Conservation (phyloP, 2,888 invertebrate species). For the Eristalinus sepulchralis region DNA sequence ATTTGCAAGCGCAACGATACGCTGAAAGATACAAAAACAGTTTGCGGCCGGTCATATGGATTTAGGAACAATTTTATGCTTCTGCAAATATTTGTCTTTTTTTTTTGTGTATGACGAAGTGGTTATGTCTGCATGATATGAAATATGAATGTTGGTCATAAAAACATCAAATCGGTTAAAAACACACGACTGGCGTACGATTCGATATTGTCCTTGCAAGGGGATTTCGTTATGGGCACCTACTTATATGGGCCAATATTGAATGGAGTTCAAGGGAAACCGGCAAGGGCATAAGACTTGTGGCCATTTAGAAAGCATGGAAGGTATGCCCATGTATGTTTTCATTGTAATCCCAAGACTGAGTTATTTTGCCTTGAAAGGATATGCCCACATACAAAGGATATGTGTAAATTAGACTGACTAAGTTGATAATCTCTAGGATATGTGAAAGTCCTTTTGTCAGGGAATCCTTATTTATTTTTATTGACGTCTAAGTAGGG, state of each 20-base stretch:
- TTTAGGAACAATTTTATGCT: neutral
- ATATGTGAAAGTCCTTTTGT: slow-evolving; percentile 32
- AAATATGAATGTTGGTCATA: slow-evolving; percentile 17
- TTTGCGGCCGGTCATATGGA: neutral
- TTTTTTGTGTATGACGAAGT: slow-evolving; percentile 10
- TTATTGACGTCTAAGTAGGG: slow-evolving; percentile 34
- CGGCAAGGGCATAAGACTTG: neutral
- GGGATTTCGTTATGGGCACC: too few relatives aligned
- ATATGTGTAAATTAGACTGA: slow-evolving; percentile 46
- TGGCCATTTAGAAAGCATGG: neutral
- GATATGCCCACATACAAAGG: slow-evolving; percentile 1
- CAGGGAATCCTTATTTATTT: slow-evolving; percentile 53
- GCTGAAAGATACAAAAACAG: neutral
- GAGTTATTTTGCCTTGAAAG: slow-evolving; percentile 1
- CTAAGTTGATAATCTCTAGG: slow-evolving; percentile 44
- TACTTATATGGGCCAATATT: too few relatives aligned
- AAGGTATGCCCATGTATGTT: neutral
- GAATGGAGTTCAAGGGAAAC: neutral
- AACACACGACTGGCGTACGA: neutral
- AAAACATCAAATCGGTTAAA: slow-evolving; percentile 27
- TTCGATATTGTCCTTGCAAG: neutral
- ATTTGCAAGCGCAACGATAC: neutral
- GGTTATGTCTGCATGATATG: slow-evolving; percentile 20
- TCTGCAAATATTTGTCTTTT: neutral
- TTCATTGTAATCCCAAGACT: slow-evolving; percentile 1